Evolutionary conservation across 2,888 invertebrate species (phyloP).

Genomic region (Crocallis elinguaria): DNA sequence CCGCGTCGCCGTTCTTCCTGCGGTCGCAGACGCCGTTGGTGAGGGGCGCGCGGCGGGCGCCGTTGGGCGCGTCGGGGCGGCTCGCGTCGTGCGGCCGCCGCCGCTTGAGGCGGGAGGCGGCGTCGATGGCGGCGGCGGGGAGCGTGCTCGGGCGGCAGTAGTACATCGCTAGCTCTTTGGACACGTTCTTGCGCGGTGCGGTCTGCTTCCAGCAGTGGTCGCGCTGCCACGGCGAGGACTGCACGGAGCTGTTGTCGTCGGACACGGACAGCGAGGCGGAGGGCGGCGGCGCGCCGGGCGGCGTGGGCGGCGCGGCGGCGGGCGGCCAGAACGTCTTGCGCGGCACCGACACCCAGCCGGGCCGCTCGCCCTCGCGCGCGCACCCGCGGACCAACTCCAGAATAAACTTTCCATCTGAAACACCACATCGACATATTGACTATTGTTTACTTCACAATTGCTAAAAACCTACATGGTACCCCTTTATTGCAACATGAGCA

Average conservation of each 20-base stretch:
- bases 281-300: slow-evolving; percentile 85
- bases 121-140: slow-evolving; percentile 70
- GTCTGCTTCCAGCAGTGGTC: slow-evolving; percentile 96
- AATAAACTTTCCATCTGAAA: slow-evolving; percentile 94
- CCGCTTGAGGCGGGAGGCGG: slow-evolving; percentile 82
- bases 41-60: slow-evolving; percentile 49
- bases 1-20: slow-evolving; percentile 60
- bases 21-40: slow-evolving; percentile 63
- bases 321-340: slow-evolving; percentile 95
- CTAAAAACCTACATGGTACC: not conserved
- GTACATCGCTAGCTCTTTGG: slow-evolving; percentile 90
- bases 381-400: slow-evolving; percentile 89
- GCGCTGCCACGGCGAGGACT: slow-evolving; percentile 95
- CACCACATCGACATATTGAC: not conserved
- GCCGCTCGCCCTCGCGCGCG: slow-evolving; percentile 88
- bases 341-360: slow-evolving; percentile 95
- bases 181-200: slow-evolving; percentile 89
- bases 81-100: slow-evolving; percentile 87
- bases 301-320: slow-evolving; percentile 86
- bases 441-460: not conserved
- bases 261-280: slow-evolving; percentile 94
- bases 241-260: slow-evolving; percentile 95
- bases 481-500: not conserved
- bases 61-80: too few species aligned
- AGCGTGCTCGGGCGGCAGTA: slow-evolving; percentile 86